Percentiles rank a stretch among this genome's conserved stretches.
Evolutionary conservation across 2,113 vertebrate genomes (phyloP).

Genomic region (rat (Rattus norvegicus)): GRCr8 NC_086033.1:67357001-67357500

Average conservation of each 20-base stretch:
- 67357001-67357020: neutral
- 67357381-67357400: neutral
- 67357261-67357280: too few relatives aligned
- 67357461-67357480: neutral
- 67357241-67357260: too few relatives aligned
- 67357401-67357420: conserved; percentile 37
- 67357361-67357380: neutral
- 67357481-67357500: neutral
- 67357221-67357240: too few relatives aligned
- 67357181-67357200: too few relatives aligned
- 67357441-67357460: neutral
- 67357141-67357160: neutral
- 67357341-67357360: neutral
- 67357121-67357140: neutral
- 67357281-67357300: too few relatives aligned
- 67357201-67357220: too few relatives aligned
- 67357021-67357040: neutral
- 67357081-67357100: neutral
- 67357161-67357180: conserved; percentile 1
- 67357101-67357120: neutral
- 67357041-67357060: neutral
- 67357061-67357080: neutral
- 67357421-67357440: neutral
- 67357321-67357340: neutral
- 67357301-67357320: too few relatives aligned